Percentiles rank a stretch among this genome's conserved stretches.
Conservation (phyloP, 2,888 invertebrate species). For the Limnephilus marmoratus region DNA sequence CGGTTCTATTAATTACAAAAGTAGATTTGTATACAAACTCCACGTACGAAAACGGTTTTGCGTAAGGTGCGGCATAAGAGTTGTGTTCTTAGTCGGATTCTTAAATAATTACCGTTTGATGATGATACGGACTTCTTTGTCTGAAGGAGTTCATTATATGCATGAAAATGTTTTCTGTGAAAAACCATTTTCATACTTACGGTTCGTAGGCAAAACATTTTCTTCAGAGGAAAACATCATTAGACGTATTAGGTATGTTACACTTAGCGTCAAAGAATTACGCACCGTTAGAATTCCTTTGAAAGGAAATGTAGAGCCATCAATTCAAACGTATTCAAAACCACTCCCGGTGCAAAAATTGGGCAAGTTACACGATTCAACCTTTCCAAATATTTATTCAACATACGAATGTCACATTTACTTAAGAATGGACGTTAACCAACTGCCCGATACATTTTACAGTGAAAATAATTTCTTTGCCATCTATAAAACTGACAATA, state of each 20-base stretch:
- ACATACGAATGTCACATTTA: conserved; percentile 46
- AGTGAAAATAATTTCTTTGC: neutral
- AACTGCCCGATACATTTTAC: neutral
- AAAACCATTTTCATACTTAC: neutral
- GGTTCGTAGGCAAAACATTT: neutral
- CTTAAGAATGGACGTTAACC: conserved; percentile 52
- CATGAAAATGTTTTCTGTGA: neutral
- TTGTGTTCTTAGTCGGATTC: too few relatives aligned
- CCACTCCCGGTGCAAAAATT: neutral
- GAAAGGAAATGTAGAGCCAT: neutral
- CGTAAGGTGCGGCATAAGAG: too few relatives aligned
- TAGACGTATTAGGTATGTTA: neutral
- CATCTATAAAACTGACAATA: neutral
- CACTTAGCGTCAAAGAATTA: neutral
- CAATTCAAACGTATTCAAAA: conserved; percentile 12
- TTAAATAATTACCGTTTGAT: too few relatives aligned
- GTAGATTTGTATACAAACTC: too few relatives aligned
- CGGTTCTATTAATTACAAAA: too few relatives aligned
- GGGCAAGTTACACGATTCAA: conserved; percentile 39
- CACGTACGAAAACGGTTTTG: too few relatives aligned
- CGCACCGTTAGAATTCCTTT: neutral
- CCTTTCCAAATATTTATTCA: conserved; percentile 44
- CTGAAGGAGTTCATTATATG: neutral
- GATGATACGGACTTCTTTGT: neutral
- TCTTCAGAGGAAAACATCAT: neutral